Evolutionary conservation across 2,113 vertebrate genomes (phyloP), one percentile per base, ranked within the genome.

Genomic region (Gallinago jamesoni): DNA sequence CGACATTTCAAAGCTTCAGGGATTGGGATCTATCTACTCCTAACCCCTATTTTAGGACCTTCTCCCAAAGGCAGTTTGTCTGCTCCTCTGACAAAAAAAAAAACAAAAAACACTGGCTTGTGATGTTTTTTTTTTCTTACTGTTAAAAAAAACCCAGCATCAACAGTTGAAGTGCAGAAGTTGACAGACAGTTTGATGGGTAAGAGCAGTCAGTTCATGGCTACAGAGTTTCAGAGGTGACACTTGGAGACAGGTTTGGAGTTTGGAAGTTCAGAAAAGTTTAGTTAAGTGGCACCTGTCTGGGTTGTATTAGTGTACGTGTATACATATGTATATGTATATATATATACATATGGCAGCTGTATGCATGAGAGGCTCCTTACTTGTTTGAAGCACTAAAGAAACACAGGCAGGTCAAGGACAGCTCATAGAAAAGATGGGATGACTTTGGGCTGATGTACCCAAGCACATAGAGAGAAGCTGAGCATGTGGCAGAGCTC

Each of bases 401-500:
- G 27, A 62, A 67, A 55, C 64, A 72, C 14, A 19, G 11, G 2
- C 7, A 48, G 25, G 69, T 72, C 43, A 64, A 72, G 69, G 37
- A 90, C 41, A 76, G 25, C 53, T 82, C 21, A 0, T 3, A 20
- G 70, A 60, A 89, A 76, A 41, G 56, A 41, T 4, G 12, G 35
- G n/a, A 39, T 89, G 62, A 48, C 39, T 52, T n/a, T 19, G 47
- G 37, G 28, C 47, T 82, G 60, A 47, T 67, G 52, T 37, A 55
- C 10, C 33, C n/a, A 21, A 62, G 39, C 48, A 18, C 0, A 0
- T 1, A 5, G 52, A 82, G 69, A 48, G 73, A 35, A 75, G 37
- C 57, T 92, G 27, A 77, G 63, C n/a, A 7, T 28, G 68, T 59
- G 56, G 27, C 68, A 41, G 64, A 87, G 80, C 73, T 92, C 59